Evolutionary conservation across 1,140 invertebrate species (phyloP).

Genomic region (Heliconius hewitsoni): DNA sequence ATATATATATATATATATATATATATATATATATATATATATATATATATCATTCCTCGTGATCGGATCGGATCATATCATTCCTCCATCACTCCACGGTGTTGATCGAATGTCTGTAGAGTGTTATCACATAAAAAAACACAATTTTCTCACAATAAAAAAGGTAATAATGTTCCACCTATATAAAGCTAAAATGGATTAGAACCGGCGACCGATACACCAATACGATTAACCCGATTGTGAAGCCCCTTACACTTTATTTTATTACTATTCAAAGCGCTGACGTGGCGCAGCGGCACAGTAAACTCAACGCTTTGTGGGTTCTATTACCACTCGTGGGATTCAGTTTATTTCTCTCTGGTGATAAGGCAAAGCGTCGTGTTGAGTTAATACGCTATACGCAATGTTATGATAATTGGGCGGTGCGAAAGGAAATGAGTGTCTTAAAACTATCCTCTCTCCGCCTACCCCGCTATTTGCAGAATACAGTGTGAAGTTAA

Average conservation of each 20-base stretch:
- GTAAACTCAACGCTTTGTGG: too few relatives aligned
- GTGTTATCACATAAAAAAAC: too few relatives aligned
- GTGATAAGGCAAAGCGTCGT: neutral
- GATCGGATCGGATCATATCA: too few relatives aligned
- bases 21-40: too few relatives aligned
- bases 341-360: neutral
- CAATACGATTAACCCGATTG: neutral
- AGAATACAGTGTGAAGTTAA: neutral
- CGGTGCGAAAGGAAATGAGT: neutral
- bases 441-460: neutral
- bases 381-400: too few relatives aligned
- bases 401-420: too few relatives aligned
- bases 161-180: neutral
- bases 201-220: constrained; percentile 14
- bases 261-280: neutral
- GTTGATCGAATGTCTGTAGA: too few relatives aligned
- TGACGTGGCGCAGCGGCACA: too few relatives aligned
- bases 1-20: too few relatives aligned
- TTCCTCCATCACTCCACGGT: too few relatives aligned
- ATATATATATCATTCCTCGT: too few relatives aligned
- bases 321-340: neutral
- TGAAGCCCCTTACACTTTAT: neutral
- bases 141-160: too few relatives aligned
- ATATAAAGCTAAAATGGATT: neutral
- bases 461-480: neutral